Base-by-base conservation (phyloP, 1,140 invertebrate species). In the Bacillus rossius region DNA sequence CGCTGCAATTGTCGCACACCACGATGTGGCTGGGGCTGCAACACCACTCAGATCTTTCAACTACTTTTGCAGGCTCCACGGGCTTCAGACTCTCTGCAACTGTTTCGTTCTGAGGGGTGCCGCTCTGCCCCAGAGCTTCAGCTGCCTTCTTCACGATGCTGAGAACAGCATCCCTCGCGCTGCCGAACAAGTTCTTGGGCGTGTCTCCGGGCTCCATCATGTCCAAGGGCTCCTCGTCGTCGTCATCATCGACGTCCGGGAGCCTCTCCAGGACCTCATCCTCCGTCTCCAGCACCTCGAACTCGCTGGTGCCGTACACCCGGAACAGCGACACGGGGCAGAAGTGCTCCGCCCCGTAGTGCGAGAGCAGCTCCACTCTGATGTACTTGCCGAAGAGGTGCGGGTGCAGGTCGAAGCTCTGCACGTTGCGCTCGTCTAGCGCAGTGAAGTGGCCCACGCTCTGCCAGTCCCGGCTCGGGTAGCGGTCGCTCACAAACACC, bases 291-390 rank as follows among this genome's bases (percentile, higher is more conserved):
- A 91, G 72, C 8, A 93, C 91, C 72, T 94, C 92, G 69, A 91
- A 92, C 69, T 94, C 92, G 42, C 89, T 92, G 3, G 91, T 93
- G 7, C 95, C 95, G 71, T 91, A 96, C 3, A 94, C 89, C 38
- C 91, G 83, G 73, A 97, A 91, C 14, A 96, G 76, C 4, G 92
- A 97, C 45, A 99, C 81, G 0, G 97, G 96, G 74, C 98, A 99
- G 70, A 93, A 99, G 71, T 99, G 96, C 75, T 99, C 96, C 3
- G 86, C 86, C 10, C 96, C 95, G 69, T 98, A 93, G 73, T 99
- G 92, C 16, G 91, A 92, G 53, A 90, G 80, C 62, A 99, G 79
- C 67, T 99, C 95, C 0, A 97, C 66, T 26, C 45, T 55, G 34
- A 55, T 23, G 22, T 42, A 55, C 77, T 98, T 98, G 16, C 92